Evolutionary conservation across 2,797 vertebrate species (phyloP), one percentile per base, ranked within the genome.

Genomic region (Eulemur albifrons): DNA sequence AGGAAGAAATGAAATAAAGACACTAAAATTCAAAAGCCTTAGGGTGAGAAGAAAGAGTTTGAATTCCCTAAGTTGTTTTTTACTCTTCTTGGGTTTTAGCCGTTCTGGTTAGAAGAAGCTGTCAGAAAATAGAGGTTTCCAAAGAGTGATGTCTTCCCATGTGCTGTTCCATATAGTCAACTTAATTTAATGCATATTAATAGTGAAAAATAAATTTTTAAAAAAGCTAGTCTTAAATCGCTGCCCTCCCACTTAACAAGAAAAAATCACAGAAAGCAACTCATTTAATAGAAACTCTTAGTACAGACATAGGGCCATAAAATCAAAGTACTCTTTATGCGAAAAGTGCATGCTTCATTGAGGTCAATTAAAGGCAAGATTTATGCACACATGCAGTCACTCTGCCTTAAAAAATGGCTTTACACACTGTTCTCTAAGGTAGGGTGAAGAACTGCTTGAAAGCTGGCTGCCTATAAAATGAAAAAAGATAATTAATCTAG

Each of bases 331-430:
- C 35, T 92, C 77, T 50, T 48, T 90, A 65, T 70, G 32, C 43
- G 81, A 38, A 95, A 65, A 96, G 30, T 81, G 18, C 59, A 59
- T 70, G 88, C 61, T 83, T 85, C 32, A 25, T 32, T 14, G 82
- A 96, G 94, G 83, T 95, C 97, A 97, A 97, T 96, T 97, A 97
- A 81, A 93, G 70, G 59, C 35, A 96, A 96, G 93, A 96, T 97
- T 96, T 95, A 97, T 87, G 82, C 80, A 40, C 75, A 76, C 23
- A 43, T 10, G n/a, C 76, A 87, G 88, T 43, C 94, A 84, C 52
- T 95, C 43, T 77, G 70, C 69, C 57, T 97, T 94, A 43, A 87
- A 77, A 90, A 94, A 83, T 91, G 70, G 25, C 43, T 88, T 80
- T 65, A 52, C 11, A 59, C 30, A 63, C 23, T 87, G 38, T 96